phyloP scores from a whole-genome alignment of 2,888 invertebrate species.

The Coelopa pilipes region DNA sequence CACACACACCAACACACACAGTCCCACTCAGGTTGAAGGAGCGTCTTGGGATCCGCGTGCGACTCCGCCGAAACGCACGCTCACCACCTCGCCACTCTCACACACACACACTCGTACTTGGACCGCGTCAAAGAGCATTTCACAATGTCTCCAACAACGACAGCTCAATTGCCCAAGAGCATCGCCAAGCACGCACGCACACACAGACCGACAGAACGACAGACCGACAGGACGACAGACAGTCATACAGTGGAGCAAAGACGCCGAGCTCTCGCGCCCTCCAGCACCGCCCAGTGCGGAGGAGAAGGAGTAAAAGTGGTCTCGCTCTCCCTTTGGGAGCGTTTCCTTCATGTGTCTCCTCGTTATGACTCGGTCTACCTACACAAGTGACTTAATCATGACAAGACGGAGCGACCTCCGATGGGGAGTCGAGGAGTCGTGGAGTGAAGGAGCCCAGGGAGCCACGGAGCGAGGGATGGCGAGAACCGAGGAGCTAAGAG shows the following conservation, averaged over 20 bases:
- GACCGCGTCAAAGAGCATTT: not conserved
- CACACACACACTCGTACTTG: not conserved
- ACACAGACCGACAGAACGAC: not conserved
- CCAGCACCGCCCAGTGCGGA: no score
- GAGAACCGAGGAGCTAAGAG: no score
- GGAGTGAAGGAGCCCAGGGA: no score
- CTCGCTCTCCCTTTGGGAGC: no score
- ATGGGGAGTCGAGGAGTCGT: no score
- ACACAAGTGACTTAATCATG: not conserved
- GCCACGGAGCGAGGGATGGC: no score
- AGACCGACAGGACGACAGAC: not conserved
- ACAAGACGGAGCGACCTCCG: no score
- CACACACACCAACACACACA: not conserved
- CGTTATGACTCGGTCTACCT: no score
- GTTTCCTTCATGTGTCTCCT: no score
- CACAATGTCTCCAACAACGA: not conserved
- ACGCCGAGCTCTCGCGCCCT: no score
- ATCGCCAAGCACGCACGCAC: not conserved
- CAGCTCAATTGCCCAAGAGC: slow-evolving; percentile 23
- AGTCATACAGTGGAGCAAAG: no score
- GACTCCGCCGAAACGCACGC: not conserved
- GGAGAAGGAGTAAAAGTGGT: no score
- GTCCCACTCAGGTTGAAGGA: not conserved
- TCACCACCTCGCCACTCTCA: not conserved
- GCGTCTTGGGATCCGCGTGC: slow-evolving; percentile 6